These are phyloP conservation scores for Plagodis pulveraria DNA, from an alignment of 2,888 invertebrate genomes.

Conservation along the genomic window DNA sequence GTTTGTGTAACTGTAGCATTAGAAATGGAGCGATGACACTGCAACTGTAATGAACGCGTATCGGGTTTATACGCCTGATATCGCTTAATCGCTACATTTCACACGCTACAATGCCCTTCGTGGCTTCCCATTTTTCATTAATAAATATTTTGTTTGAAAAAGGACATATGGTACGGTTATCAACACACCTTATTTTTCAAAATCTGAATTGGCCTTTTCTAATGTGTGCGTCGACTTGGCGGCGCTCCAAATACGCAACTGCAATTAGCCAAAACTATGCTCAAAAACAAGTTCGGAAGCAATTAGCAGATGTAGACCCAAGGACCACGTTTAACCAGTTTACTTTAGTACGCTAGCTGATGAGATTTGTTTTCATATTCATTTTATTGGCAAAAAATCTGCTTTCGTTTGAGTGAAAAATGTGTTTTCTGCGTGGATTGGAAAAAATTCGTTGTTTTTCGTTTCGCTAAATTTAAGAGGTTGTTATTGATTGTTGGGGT, in stretches of 20 bases:
- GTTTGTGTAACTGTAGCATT: too few species aligned
- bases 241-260: slow-evolving; percentile 66
- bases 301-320: slow-evolving; percentile 74
- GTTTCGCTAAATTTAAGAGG: slow-evolving; percentile 16
- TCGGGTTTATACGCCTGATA: too few species aligned
- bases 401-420: slow-evolving; percentile 26
- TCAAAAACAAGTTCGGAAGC: slow-evolving; percentile 82
- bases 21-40: too few species aligned
- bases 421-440: slow-evolving; percentile 27
- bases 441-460: slow-evolving; percentile 26
- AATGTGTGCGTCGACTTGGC: slow-evolving; percentile 61
- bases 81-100: too few species aligned
- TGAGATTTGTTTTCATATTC: slow-evolving; percentile 58
- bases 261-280: slow-evolving; percentile 83
- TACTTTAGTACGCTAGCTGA: slow-evolving; percentile 52
- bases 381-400: slow-evolving; percentile 43
- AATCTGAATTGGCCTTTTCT: slow-evolving; percentile 57
- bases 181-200: too few species aligned
- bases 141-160: too few species aligned
- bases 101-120: too few species aligned
- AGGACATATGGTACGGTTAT: too few species aligned
- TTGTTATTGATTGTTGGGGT: too few species aligned
- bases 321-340: slow-evolving; percentile 65
- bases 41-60: too few species aligned
- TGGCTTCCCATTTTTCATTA: too few species aligned